These are phyloP conservation scores for Netelia fuscicornis DNA, from an alignment of 2,888 invertebrate species.

Conservation along the genomic window DNA sequence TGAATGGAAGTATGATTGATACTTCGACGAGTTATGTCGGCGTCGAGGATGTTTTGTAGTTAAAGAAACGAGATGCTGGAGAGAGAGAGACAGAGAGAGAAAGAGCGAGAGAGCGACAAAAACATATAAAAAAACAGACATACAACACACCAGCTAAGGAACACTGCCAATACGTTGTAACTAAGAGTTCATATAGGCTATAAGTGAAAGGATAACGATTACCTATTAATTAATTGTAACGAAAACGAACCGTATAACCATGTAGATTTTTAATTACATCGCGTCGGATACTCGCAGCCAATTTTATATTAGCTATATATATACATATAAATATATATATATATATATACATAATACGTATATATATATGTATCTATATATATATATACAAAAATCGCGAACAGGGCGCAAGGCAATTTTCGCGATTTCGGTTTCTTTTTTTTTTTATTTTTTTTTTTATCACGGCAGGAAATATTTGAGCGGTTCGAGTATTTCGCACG, in stretches of 20 bases:
- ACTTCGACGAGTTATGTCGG: constrained; percentile 66
- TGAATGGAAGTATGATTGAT: constrained; percentile 22
- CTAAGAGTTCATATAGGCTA: constrained; percentile 77
- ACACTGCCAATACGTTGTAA: constrained; percentile 84
- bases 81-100: constrained; percentile 22
- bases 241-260: constrained; percentile 73
- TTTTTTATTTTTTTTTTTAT: constrained; percentile 26
- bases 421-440: constrained; percentile 35
- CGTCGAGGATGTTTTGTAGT: constrained; percentile 61
- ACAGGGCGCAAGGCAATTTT: constrained; percentile 41
- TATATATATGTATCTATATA: background rate
- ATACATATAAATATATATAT: constrained; percentile 18
- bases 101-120: constrained; percentile 22
- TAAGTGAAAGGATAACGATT: constrained; percentile 65
- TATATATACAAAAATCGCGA: constrained; percentile 27
- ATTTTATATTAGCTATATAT: constrained; percentile 58
- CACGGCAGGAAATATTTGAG: constrained; percentile 50
- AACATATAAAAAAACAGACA: constrained; percentile 66
- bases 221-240: constrained; percentile 76
- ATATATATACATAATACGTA: background rate
- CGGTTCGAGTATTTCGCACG: constrained; percentile 56
- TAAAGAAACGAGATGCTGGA: constrained; percentile 40
- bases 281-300: constrained; percentile 66
- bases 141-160: constrained; percentile 83
- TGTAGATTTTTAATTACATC: constrained; percentile 75